These are phyloP conservation scores for Diabrotica undecimpunctata DNA, from an alignment of 1,140 invertebrate genomes.

Conservation along the genomic window DNA sequence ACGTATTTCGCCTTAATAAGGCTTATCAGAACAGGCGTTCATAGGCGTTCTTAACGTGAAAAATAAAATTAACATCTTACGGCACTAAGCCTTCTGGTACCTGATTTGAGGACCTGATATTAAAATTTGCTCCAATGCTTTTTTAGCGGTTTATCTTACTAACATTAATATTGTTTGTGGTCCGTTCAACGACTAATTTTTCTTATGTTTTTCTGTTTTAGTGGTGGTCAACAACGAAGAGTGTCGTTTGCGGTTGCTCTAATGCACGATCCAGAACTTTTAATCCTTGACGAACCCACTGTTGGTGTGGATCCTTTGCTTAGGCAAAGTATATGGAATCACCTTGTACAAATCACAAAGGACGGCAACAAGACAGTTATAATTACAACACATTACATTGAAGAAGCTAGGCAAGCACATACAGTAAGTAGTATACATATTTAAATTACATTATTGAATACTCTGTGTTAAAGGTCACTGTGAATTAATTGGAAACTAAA, in stretches of 20 bases:
- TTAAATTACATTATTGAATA: neutral
- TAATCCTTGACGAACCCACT: slow-evolving; percentile 93
- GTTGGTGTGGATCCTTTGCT: slow-evolving; percentile 78
- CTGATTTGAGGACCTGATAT: no score
- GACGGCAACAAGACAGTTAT: slow-evolving; percentile 66
- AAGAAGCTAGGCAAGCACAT: slow-evolving; percentile 70
- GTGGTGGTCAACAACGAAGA: slow-evolving; percentile 88
- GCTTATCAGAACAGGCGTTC: no score
- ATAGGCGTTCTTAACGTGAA: no score
- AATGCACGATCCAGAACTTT: slow-evolving; percentile 86
- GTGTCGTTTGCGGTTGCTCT: slow-evolving; percentile 90
- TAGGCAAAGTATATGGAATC: slow-evolving; percentile 68
- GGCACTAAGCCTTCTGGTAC: no score
- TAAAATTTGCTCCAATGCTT: no score
- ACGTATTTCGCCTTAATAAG: no score
- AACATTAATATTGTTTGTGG: no score
- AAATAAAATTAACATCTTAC: no score
- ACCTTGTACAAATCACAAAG: slow-evolving; percentile 63
- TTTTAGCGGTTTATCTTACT: no score
- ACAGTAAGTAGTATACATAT: slow-evolving; percentile 52
- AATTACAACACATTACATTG: slow-evolving; percentile 76
- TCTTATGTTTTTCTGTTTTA: slow-evolving; percentile 41
- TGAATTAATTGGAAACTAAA: neutral
- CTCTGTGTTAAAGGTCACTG: neutral
- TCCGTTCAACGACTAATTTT: no score